These are phyloP conservation scores for Dioctria rufipes DNA, from an alignment of 2,888 invertebrate species.

Conservation along the genomic window DNA sequence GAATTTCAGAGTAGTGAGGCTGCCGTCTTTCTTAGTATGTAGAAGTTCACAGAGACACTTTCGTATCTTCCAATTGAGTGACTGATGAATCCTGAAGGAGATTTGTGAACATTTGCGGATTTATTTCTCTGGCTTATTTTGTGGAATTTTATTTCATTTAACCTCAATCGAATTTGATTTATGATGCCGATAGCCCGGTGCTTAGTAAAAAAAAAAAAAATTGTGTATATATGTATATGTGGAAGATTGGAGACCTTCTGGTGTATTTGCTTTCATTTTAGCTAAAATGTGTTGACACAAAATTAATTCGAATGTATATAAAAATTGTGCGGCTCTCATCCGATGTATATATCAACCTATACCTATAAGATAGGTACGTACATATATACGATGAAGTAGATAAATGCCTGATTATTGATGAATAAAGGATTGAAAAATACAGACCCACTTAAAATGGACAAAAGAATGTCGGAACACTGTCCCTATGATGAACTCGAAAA, in stretches of 20 bases:
- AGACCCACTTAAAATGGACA: neutral
- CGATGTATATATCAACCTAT: neutral
- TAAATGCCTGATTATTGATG: slow-evolving; percentile 41
- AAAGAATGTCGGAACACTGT: slow-evolving; percentile 2
- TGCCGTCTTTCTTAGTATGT: neutral
- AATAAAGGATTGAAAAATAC: slow-evolving; percentile 23
- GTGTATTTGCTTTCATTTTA: neutral
- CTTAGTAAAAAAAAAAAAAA: neutral
- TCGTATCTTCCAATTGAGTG: slow-evolving; percentile 14
- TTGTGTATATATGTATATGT: neutral
- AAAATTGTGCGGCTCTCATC: slow-evolving; percentile 25
- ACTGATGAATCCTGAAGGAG: neutral
- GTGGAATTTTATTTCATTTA: slow-evolving; percentile 12
- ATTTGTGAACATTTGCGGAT: neutral
- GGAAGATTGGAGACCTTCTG: neutral
- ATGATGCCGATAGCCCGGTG: neutral
- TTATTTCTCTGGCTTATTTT: neutral
- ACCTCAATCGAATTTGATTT: slow-evolving; percentile 44
- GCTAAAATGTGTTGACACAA: slow-evolving; percentile 19
- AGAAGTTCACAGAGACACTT: neutral
- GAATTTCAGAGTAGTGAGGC: neutral
- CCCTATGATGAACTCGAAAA: neutral
- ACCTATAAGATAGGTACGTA: no score
- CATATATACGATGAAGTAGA: slow-evolving; percentile 17
- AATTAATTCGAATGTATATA: slow-evolving; percentile 39